Percentiles rank a stretch among this genome's conserved stretches.
phyloP scores from a whole-genome alignment of 2,113 vertebrate species.

The Chionis minor region DNA sequence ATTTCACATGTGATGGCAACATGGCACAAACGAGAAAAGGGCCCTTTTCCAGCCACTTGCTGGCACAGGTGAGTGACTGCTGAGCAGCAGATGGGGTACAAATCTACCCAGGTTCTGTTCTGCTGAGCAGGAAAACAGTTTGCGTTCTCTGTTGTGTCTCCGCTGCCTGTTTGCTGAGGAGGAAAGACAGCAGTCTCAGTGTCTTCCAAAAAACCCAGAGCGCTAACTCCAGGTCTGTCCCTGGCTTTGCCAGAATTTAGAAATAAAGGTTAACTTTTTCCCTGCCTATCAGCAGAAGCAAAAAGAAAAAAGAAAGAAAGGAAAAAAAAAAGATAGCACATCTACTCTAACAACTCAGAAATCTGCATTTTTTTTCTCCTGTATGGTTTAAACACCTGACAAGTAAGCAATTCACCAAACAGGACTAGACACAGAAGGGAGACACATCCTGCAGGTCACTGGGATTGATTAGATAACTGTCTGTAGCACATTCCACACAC shows the following conservation, averaged over 20 bases:
- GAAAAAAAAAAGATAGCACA: too few species aligned
- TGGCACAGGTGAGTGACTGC: neutral
- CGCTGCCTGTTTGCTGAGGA: neutral
- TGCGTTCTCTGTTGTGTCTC: neutral
- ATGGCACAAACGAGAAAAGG: neutral
- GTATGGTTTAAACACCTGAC: neutral
- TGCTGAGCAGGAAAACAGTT: neutral
- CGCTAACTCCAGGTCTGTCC: neutral
- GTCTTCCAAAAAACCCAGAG: neutral
- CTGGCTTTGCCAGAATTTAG: neutral
- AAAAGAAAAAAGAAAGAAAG: neutral
- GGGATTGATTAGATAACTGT: neutral
- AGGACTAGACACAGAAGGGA: neutral
- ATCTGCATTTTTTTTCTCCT: neutral
- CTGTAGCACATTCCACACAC: neutral
- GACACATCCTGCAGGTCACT: neutral
- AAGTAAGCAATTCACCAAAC: neutral
- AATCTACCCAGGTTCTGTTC: neutral
- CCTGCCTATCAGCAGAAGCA: neutral
- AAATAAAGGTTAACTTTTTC: neutral
- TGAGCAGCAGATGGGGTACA: neutral
- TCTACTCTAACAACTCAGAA: neutral
- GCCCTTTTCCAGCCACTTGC: neutral
- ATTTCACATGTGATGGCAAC: rapidly evolving
- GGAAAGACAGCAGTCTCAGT: rapidly evolving